Percentiles rank a stretch among this genome's conserved stretches.
These are phyloP conservation scores for Formicarius rufipectus DNA, from an alignment of 2,113 vertebrate genomes.

Conservation along the genomic window DNA sequence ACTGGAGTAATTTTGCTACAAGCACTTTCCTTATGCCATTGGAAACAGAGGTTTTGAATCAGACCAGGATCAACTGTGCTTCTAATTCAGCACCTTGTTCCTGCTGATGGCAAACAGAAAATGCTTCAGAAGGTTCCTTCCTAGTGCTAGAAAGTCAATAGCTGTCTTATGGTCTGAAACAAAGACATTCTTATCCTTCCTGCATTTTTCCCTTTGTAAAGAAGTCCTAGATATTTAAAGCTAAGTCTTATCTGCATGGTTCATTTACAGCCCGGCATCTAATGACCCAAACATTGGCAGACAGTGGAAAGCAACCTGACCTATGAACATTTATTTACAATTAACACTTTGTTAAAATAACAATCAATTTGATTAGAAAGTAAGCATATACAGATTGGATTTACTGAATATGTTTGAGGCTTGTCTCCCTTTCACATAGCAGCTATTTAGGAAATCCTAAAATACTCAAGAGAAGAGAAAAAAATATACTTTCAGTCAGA, in stretches of 20 bases:
- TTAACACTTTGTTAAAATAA: conserved; percentile 4
- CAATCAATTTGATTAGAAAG: neutral
- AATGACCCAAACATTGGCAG: neutral
- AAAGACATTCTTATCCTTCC: neutral
- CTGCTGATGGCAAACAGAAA: neutral
- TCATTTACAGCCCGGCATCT: neutral
- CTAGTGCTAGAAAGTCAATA: neutral
- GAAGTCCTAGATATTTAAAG: neutral
- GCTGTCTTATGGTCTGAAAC: neutral
- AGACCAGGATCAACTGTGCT: neutral
- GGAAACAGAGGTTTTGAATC: neutral
- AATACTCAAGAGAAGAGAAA: neutral
- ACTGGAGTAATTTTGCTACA: neutral
- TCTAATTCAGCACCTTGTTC: neutral
- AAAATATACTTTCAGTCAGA: neutral
- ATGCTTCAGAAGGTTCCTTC: neutral
- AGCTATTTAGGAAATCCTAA: neutral
- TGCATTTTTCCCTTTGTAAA: neutral
- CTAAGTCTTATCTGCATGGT: neutral
- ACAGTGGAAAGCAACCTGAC: neutral
- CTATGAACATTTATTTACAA: neutral
- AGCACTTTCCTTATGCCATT: neutral
- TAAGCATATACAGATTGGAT: neutral
- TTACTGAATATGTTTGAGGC: neutral
- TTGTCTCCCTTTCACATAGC: neutral